Conservation (phyloP, 2,888 invertebrate species). For the Zelleria hepariella region DNA sequence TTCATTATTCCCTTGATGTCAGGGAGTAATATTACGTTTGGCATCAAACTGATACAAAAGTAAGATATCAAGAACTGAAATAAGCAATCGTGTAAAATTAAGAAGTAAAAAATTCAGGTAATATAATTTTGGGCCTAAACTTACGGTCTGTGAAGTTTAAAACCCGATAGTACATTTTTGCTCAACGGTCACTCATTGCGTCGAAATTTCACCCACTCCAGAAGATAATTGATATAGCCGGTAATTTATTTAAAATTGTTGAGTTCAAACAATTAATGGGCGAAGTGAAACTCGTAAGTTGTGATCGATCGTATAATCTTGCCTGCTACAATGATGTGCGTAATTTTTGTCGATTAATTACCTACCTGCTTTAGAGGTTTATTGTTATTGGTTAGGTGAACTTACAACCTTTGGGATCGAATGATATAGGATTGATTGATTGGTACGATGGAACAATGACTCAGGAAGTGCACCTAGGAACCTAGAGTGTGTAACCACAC, state of each 20-base stretch:
- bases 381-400: background rate
- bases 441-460: no score
- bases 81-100: no score
- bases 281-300: background rate
- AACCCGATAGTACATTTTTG: background rate
- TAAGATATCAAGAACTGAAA: no score
- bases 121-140: background rate
- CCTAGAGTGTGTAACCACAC: no score
- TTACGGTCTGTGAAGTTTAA: background rate
- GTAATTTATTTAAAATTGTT: conserved; percentile 20
- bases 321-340: background rate
- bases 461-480: no score
- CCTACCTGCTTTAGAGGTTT: background rate
- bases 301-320: background rate
- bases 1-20: no score
- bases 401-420: background rate
- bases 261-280: background rate
- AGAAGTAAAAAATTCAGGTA: no score
- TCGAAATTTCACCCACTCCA: conserved; percentile 21
- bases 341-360: background rate
- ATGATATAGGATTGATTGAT: background rate
- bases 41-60: no score
- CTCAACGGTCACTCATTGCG: background rate
- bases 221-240: conserved; percentile 39
- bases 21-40: no score